A percentile compares a stretch with the other conserved stretches of the same genome.
phyloP scores from a whole-genome alignment of 2,113 vertebrate genomes.

The Corythornis cristatus region DNA sequence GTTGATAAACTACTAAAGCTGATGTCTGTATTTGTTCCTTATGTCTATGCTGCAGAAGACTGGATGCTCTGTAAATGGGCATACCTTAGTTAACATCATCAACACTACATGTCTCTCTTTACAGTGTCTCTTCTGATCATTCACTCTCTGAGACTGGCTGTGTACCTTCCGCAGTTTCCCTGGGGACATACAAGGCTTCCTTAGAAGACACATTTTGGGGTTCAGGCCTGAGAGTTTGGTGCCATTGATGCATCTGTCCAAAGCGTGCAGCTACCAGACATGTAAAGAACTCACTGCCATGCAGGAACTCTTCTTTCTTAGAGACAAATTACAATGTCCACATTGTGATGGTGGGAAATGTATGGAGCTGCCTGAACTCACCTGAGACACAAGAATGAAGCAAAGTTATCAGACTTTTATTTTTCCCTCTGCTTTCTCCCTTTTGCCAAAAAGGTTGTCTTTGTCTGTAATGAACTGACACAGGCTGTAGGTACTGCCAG shows the following conservation, averaged over 20 bases:
- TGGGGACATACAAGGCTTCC: background rate
- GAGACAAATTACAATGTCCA: background rate
- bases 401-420: background rate
- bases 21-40: background rate
- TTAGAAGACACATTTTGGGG: background rate
- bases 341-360: background rate
- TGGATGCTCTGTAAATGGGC: background rate
- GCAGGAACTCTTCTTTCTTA: background rate
- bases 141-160: background rate
- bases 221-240: background rate
- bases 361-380: rapidly evolving
- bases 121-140: background rate
- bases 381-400: rapidly evolving
- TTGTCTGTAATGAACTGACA: rapidly evolving
- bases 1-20: background rate
- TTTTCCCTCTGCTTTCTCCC: background rate
- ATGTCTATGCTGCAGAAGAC: background rate
- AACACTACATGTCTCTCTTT: background rate
- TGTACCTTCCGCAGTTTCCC: rapidly evolving
- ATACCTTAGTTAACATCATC: background rate
- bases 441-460: background rate
- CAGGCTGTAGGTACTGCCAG: background rate
- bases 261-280: background rate
- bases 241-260: background rate
- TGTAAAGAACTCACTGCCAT: background rate